Base-by-base conservation (phyloP, 1,140 invertebrate genomes). In the Pseudomyrmex flavicornis region DNA sequence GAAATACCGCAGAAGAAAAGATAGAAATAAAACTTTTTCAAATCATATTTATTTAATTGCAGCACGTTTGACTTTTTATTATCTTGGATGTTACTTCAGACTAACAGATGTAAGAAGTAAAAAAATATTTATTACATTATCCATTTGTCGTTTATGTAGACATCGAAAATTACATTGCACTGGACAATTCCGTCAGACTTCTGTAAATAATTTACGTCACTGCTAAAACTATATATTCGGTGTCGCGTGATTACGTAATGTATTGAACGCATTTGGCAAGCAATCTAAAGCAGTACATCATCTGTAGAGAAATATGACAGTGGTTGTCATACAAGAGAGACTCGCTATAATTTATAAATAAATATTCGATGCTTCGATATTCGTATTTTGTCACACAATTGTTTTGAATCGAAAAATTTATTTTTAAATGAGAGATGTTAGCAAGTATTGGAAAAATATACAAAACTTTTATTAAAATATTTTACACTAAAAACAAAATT, bases 251-350 rank as follows among this genome's bases (percentile, higher is more conserved):
- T 74, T 83, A 44, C 63, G 63, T 46, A 62, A 52, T 68, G 15
- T 66, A 84, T 46, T 50, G n/a, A 84, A 77, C 22, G 75, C 59
- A 65, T 74, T 48, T 85, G 80, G 84, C 84, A 83, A 70, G 50
- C 84, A 59, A 66, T 61, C 74, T 79, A 20, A 20, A 48, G 2
- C 46, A 15, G 4, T 79, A 62, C 62, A 77, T 72, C 82, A 79
- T 69, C 69, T 10, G 35, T 56, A 63, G 83, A 63, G 83, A 73
- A 66, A 62, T 79, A 77, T 84, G 65, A 79, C 83, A 59, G 44
- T 20, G 46, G n/a, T 63, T 70, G 84, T 65, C 79, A 68, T 72
- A 66, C 59, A 26, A 26, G 22, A 26, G 35, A 4, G 44, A 58
- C 65, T 20, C 50, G 44, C 4, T 8, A 9, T 56, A 68, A 85